Evolutionary conservation across 2,113 vertebrate genomes (phyloP).

Genomic region (Gobiocypris rarus): DNA sequence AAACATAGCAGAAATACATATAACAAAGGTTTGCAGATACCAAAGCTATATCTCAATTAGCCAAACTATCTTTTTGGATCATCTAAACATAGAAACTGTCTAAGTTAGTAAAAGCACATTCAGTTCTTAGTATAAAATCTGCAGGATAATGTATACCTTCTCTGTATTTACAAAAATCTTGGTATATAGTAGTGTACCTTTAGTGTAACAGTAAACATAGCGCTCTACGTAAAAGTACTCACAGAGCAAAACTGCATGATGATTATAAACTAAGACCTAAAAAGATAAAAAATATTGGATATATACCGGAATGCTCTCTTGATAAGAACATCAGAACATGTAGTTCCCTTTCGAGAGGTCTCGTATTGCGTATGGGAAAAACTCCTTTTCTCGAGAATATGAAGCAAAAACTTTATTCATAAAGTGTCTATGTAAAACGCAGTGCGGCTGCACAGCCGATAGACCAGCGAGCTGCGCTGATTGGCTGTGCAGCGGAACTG

Average conservation of each 20-base stretch:
- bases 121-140: slow-evolving; percentile 78
- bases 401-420: no score
- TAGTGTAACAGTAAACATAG: slow-evolving; percentile 57
- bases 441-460: no score
- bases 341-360: no score
- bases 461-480: no score
- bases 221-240: slow-evolving; percentile 57
- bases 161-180: slow-evolving; percentile 69
- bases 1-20: slow-evolving; percentile 65
- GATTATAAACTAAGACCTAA: slow-evolving; percentile 51
- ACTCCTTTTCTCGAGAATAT: no score
- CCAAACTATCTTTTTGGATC: slow-evolving; percentile 63
- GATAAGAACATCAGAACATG: slow-evolving; percentile 62
- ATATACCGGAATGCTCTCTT: slow-evolving; percentile 48
- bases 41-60: slow-evolving; percentile 75
- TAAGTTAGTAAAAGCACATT: slow-evolving; percentile 80
- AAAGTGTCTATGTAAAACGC: no score
- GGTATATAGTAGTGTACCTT: slow-evolving; percentile 56
- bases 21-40: slow-evolving; percentile 69
- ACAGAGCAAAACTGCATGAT: slow-evolving; percentile 52
- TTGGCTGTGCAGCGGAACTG: no score
- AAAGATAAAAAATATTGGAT: slow-evolving; percentile 45
- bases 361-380: no score
- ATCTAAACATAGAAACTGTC: slow-evolving; percentile 69
- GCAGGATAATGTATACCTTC: slow-evolving; percentile 59